Evolutionary conservation across 2,797 vertebrate genomes (phyloP).

Genomic region (Pangasius larnaudii): DNA sequence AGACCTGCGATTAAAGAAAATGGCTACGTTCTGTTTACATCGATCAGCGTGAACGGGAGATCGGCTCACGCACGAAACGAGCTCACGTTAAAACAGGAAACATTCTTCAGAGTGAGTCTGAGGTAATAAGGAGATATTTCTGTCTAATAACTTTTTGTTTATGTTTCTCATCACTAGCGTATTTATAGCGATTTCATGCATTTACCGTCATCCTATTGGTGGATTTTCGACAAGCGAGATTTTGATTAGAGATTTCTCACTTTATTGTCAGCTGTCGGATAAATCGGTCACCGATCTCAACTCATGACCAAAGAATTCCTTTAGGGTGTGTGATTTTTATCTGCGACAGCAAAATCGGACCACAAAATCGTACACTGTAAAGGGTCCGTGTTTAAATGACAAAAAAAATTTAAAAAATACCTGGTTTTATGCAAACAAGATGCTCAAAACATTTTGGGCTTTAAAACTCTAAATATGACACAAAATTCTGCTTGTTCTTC

Average conservation of each 20-base stretch:
- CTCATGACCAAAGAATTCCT: background rate
- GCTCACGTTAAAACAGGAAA: background rate
- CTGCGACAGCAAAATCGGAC: background rate
- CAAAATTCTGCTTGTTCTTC: background rate
- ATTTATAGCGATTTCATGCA: background rate
- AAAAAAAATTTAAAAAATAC: too few relatives aligned
- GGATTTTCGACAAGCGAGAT: background rate
- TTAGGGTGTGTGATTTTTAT: background rate
- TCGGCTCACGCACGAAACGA: background rate
- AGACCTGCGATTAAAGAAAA: background rate
- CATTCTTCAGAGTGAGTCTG: background rate
- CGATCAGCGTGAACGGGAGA: background rate
- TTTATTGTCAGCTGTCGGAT: background rate
- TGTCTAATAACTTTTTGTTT: background rate
- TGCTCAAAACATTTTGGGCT: background rate
- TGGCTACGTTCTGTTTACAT: background rate
- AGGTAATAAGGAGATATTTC: background rate
- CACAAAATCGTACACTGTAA: background rate
- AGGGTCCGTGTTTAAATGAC: background rate
- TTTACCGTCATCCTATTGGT: background rate
- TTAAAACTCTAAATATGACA: background rate
- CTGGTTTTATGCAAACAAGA: too few relatives aligned
- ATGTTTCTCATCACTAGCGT: background rate
- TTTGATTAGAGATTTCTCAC: background rate
- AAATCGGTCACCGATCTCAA: background rate